A percentile compares a stretch with the other conserved stretches of the same genome.
Evolutionary conservation across 2,888 invertebrate genomes (phyloP).

Genomic region (Pammene fasciana): DNA sequence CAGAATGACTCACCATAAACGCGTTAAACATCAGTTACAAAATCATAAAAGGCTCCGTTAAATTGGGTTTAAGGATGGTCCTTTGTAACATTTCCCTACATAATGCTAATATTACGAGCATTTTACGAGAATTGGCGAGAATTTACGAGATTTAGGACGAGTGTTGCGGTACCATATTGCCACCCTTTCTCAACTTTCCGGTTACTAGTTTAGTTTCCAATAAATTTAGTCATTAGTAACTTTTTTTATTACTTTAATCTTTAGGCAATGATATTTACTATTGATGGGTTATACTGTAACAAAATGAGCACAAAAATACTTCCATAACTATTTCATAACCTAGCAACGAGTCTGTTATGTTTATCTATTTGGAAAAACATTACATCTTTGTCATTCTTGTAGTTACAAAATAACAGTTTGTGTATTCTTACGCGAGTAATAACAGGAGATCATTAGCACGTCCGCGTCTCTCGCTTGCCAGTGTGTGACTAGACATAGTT

Average conservation of each 20-base stretch:
- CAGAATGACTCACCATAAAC: background rate
- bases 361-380: too few relatives aligned
- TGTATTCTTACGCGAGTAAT: too few relatives aligned
- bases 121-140: conserved; percentile 29
- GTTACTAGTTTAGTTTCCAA: conserved; percentile 17
- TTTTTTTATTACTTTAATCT: conserved; percentile 3
- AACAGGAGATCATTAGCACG: too few relatives aligned
- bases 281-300: too few relatives aligned
- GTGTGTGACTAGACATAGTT: too few relatives aligned
- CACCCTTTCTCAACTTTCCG: conserved; percentile 26
- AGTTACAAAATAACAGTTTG: too few relatives aligned
- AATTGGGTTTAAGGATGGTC: conserved; percentile 20
- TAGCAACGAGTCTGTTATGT: too few relatives aligned
- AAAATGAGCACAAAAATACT: too few relatives aligned
- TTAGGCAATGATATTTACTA: too few relatives aligned
- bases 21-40: conserved; percentile 5
- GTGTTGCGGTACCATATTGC: conserved; percentile 16
- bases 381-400: too few relatives aligned
- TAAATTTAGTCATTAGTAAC: background rate
- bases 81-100: conserved; percentile 27
- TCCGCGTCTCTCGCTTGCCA: too few relatives aligned
- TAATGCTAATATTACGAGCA: conserved; percentile 30
- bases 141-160: conserved; percentile 19
- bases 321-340: too few relatives aligned
- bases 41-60: conserved; percentile 20